Evolutionary conservation across 2,888 invertebrate species (phyloP).

Genomic region (Amiota communis): DNA sequence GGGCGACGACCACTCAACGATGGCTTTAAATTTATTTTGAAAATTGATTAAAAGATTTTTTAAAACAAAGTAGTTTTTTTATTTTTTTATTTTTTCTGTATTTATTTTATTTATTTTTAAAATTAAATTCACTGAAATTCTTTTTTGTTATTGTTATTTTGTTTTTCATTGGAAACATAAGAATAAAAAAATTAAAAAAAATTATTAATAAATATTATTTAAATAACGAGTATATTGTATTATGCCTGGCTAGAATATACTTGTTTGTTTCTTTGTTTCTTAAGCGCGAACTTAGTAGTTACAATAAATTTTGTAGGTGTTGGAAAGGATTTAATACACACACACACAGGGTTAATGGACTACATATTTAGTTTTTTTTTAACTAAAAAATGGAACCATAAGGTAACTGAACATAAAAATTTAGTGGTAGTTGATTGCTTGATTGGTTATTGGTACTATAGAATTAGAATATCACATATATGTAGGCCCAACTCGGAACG

Average conservation of each 20-base stretch:
- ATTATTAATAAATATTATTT: constrained; percentile 1
- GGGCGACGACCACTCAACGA: constrained; percentile 73
- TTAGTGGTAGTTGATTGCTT: neutral
- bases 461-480: constrained; percentile 33
- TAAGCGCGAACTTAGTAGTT: too few species aligned
- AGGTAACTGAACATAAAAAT: too few species aligned
- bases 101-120: constrained; percentile 46
- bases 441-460: neutral
- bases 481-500: constrained; percentile 63
- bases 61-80: constrained; percentile 32
- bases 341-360: too few species aligned
- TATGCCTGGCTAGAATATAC: too few species aligned
- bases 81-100: constrained; percentile 36
- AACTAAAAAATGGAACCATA: too few species aligned
- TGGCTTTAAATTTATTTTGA: constrained; percentile 68
- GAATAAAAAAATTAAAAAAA: too few species aligned
- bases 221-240: neutral
- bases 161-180: too few species aligned
- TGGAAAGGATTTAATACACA: too few species aligned
- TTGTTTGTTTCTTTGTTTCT: too few species aligned
- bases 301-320: too few species aligned
- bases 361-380: too few species aligned
- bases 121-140: constrained; percentile 36
- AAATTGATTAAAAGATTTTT: constrained; percentile 39
- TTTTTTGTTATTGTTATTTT: constrained; percentile 25